These are phyloP conservation scores for Muscina levida DNA, from an alignment of 2,888 invertebrate genomes.

Conservation along the genomic window DNA sequence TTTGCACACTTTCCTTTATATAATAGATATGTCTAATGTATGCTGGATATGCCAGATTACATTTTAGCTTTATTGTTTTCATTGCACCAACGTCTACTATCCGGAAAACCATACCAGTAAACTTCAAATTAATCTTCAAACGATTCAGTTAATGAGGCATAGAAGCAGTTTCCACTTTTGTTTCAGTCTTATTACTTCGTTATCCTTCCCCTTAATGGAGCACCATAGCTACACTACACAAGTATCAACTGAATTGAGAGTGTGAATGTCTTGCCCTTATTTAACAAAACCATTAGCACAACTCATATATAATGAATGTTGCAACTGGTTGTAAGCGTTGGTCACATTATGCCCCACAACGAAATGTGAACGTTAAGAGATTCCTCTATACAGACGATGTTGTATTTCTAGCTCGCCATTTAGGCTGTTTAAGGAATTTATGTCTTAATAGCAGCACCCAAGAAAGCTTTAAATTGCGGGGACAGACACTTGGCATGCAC, in stretches of 20 bases:
- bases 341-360: slow-evolving; percentile 22
- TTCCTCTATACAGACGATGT: slow-evolving; percentile 21
- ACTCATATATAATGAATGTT: slow-evolving; percentile 50
- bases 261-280: not conserved
- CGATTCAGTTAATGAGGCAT: no score
- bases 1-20: no score
- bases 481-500: no score
- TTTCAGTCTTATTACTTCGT: no score
- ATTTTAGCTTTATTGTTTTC: no score
- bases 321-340: slow-evolving; percentile 1
- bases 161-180: no score
- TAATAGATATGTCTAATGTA: no score
- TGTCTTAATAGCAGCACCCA: slow-evolving; percentile 16
- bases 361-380: slow-evolving; percentile 22
- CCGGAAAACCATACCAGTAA: no score
- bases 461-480: slow-evolving; percentile 9
- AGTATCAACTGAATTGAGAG: slow-evolving; percentile 46
- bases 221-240: not conserved
- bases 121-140: no score
- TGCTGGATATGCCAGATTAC: no score
- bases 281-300: slow-evolving; percentile 56
- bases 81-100: no score
- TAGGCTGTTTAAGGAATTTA: slow-evolving; percentile 53
- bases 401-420: slow-evolving; percentile 26
- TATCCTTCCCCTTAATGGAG: no score